Evolutionary conservation across 1,140 invertebrate genomes (phyloP), one percentile per base, ranked within the genome.

Genomic region (Drosophila nasuta): DNA sequence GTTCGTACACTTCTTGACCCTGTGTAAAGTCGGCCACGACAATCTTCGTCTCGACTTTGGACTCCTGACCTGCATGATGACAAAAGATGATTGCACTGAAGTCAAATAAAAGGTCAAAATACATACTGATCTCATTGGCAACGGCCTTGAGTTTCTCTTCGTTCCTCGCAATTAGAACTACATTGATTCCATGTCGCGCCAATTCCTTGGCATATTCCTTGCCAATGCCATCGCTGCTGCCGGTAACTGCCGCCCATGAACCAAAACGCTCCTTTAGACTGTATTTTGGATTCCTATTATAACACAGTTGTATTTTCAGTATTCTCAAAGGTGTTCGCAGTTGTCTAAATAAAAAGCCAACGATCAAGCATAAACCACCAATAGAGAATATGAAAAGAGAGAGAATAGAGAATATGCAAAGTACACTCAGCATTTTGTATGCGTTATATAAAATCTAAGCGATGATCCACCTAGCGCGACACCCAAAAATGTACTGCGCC

Each of bases 191-290:
- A 75, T 95, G 94, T 11, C 93, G 93, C 0, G 97, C 97, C 74
- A 98, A 93, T 92, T 98, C 96, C 79, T 95, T 93, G 13, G 97
- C 97, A 92, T 98, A 98, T 30, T 96, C 96, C 93, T 96, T 97
- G 10, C 97, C 98, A 85, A 98, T 98, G 3, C 97, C 98, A 93
- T 98, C 97, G n/a, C 97, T 98, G 45, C 96, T 96, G n/a, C 97
- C 98, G 3, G 97, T 98, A 10, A 98, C 94, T 62, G 97, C 86
- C 1, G 89, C 89, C 89, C 89, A 91, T 5, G 35, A 35, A 0
- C 89, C 89, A 25, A 49, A 91, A 5, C 74, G 77, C 5, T 89
- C 66, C 38, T 78, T 82, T 10, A 91, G 15, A 10, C 56, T 69
- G 4, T 57, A 49, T 11, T 67, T 60, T 5, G 0, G 96, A 97